Evolutionary conservation across 2,797 vertebrate genomes (phyloP).

Genomic region (Enteromius argenteus): DNA sequence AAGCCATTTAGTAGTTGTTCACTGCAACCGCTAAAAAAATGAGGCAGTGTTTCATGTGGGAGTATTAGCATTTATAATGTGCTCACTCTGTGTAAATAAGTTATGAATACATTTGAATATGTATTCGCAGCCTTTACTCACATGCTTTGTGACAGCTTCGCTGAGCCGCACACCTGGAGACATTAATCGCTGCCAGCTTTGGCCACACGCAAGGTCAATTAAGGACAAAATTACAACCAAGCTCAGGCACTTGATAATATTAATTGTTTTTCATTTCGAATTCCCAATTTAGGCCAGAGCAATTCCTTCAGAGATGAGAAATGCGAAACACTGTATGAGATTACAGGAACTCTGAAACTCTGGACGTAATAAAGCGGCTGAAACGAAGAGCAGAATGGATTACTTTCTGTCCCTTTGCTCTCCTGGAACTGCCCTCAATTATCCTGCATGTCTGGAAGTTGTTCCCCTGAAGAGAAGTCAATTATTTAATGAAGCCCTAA

Average conservation of each 20-base stretch:
- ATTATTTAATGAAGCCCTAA: constrained; percentile 55
- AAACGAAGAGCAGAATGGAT: constrained; percentile 40
- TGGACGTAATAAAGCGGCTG: constrained; percentile 32
- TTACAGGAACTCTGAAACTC: constrained; percentile 9
- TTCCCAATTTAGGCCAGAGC: not conserved
- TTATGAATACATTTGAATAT: constrained; percentile 41
- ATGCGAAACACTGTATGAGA: not conserved
- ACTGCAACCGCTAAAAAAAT: constrained; percentile 6
- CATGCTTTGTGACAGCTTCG: constrained; percentile 12
- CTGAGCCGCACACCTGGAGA: constrained; percentile 18
- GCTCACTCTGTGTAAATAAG: constrained; percentile 39
- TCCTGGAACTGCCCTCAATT: constrained; percentile 48
- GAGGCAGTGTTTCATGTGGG: constrained; percentile 8
- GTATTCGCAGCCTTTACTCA: constrained; percentile 9
- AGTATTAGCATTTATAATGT: constrained; percentile 42
- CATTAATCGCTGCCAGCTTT: not conserved
- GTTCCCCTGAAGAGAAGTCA: constrained; percentile 49
- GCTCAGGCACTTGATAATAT: not conserved
- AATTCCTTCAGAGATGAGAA: constrained; percentile 4
- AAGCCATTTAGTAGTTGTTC: constrained; percentile 5
- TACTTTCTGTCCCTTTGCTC: constrained; percentile 9
- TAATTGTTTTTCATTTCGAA: not conserved
- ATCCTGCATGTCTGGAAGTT: constrained; percentile 46
- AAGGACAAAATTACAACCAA: constrained; percentile 8
- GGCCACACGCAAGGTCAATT: constrained; percentile 19